Conservation (phyloP, 2,888 invertebrate species). For the Andricus quercusramuli region DNA sequence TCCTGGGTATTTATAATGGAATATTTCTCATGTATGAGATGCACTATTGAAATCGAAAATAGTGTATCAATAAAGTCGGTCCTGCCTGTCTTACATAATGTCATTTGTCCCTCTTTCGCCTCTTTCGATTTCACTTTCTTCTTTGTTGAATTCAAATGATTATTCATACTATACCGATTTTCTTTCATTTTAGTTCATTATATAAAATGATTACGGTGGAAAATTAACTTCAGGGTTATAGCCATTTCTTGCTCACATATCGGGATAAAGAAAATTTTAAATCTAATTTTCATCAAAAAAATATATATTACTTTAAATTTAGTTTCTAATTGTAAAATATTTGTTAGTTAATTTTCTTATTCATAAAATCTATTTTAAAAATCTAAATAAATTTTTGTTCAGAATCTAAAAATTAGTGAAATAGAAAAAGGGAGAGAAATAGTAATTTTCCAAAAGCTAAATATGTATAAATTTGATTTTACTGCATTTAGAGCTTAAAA, state of each 20-base stretch:
- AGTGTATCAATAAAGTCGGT: slow-evolving; percentile 3
- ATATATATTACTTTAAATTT: not conserved
- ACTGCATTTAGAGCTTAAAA: not conserved
- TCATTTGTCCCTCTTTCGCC: not conserved
- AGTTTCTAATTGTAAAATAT: not conserved
- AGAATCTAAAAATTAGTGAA: no score
- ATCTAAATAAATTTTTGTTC: no score
- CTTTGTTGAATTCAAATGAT: not conserved
- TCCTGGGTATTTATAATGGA: not conserved
- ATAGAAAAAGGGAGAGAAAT: no score
- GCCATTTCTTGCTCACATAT: no score
- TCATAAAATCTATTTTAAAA: not conserved
- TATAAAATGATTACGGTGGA: no score
- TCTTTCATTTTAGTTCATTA: no score
- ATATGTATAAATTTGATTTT: not conserved
- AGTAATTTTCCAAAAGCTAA: no score
- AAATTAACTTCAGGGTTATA: not conserved
- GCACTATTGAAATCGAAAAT: slow-evolving; percentile 12
- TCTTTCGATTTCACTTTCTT: not conserved
- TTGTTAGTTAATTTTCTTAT: not conserved
- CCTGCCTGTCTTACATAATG: not conserved
- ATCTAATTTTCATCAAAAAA: not conserved
- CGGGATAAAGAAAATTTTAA: not conserved
- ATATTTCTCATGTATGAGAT: slow-evolving; percentile 1
- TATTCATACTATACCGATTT: not conserved